Evolutionary conservation across 2,888 invertebrate genomes (phyloP), one percentile per base, ranked within the genome.

Genomic region (Pseudanteris insignis): DNA sequence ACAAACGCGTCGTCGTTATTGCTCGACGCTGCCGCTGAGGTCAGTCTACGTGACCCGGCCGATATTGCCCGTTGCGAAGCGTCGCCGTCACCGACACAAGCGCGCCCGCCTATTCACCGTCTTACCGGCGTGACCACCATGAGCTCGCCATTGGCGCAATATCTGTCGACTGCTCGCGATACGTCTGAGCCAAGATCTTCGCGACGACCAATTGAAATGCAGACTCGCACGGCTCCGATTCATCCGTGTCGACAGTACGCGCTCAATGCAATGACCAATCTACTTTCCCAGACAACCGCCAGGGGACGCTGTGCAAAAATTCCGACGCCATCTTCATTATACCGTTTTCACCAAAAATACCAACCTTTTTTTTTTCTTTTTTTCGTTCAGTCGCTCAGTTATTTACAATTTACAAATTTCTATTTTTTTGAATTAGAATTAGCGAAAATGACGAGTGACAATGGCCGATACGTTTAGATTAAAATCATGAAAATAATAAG

Each of bases 41-140:
- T 79, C 78, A 77, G 78, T 78, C 77, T 77, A 79, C 78, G 78
- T 78, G 79, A 78, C 75, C 73, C 70, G 70, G 67, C 74, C 73
- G 76, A 78, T 79, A 78, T 77, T 77, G 74, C 74, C 68, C 65
- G 67, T 62, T 71, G 64, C 70, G 68, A 68, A 18, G 34, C 38
- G 28, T 63, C 66, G 67, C 69, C 67, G 67, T 48, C 68, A 71
- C 70, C 72, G 68, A 71, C 71, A 67, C 70, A 69, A 70, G 67
- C 70, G 33, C 60, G 32, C 57, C n/a, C 28, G 29, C 26, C 64
- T 54, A 59, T 65, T 58, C 58, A 51, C 51, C 62, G 55, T 57
- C 66, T 60, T n/a, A n/a, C 65, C 64, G 65, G 36, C 8, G 65
- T 67, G 67, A 69, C 66, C 66, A 59, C 69, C 70, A 65, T 67